Conservation (phyloP, 2,113 vertebrate species). For the Platanista minor region DNA sequence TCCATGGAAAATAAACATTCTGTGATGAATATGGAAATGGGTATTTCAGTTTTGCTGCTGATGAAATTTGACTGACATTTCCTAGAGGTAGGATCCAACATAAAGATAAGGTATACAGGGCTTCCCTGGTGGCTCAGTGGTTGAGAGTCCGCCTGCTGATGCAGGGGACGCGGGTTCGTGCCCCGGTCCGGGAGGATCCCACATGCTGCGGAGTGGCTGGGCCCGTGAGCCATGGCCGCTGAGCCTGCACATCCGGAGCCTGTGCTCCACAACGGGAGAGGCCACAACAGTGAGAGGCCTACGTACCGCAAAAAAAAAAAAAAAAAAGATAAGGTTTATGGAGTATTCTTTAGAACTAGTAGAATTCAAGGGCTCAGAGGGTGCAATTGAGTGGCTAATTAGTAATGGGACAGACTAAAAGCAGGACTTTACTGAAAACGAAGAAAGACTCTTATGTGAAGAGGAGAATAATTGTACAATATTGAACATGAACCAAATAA, state of each 20-base stretch:
- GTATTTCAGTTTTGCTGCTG: not conserved
- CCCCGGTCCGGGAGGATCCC: no score
- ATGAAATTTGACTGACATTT: not conserved
- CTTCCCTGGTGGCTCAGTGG: no score
- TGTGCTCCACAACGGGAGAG: no score
- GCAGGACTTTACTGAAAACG: not conserved
- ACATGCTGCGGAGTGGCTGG: no score
- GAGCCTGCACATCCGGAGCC: no score
- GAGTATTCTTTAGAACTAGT: not conserved
- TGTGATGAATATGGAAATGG: not conserved
- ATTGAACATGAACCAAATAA: not conserved
- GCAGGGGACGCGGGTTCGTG: no score
- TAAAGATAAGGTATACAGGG: not conserved
- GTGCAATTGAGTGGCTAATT: not conserved
- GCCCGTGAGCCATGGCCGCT: no score
- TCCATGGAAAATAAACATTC: not conserved
- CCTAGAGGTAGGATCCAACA: not conserved
- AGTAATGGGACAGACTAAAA: not conserved
- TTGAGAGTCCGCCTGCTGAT: no score
- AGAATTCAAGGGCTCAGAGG: not conserved
- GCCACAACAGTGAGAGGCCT: no score
- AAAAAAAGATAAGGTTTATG: not conserved
- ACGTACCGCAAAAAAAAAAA: no score
- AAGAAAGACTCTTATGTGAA: not conserved
- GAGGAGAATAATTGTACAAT: not conserved